A percentile compares a stretch with the other conserved stretches of the same genome.
Evolutionary conservation across 2,888 invertebrate genomes (phyloP).

Genomic region (Labia minor): DNA sequence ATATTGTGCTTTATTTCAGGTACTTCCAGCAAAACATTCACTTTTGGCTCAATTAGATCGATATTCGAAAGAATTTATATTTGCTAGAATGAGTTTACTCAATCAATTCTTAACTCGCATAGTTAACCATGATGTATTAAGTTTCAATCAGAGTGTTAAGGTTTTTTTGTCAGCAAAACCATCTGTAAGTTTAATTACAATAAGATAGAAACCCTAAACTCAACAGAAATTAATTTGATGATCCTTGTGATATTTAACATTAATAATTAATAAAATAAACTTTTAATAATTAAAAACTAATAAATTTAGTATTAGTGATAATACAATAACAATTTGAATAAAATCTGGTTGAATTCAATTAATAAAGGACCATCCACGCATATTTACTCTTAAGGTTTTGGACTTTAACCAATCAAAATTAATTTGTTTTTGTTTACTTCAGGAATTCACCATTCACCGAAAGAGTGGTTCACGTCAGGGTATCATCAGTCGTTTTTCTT

Average conservation of each 20-base stretch:
- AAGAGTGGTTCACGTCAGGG: constrained; percentile 44
- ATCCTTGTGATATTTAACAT: constrained; percentile 19
- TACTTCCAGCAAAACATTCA: constrained; percentile 58
- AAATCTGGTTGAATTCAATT: no score
- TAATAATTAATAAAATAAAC: constrained; percentile 18
- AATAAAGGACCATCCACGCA: no score
- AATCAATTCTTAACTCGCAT: constrained; percentile 54
- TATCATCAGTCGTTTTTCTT: constrained; percentile 44
- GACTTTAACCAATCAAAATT: no score
- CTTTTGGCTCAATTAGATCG: constrained; percentile 55
- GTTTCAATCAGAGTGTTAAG: constrained; percentile 51
- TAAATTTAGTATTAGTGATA: no score
- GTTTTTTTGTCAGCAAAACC: constrained; percentile 55
- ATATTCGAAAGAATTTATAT: constrained; percentile 58
- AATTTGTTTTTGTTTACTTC: constrained; percentile 18
- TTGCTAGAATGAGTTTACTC: constrained; percentile 52
- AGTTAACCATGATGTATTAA: constrained; percentile 57
- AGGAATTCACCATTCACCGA: constrained; percentile 53
- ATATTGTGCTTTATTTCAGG: constrained; percentile 39
- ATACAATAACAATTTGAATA: no score
- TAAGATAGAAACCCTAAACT: no score
- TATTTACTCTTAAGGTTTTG: no score
- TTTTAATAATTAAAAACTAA: no score
- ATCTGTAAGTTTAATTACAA: constrained; percentile 40
- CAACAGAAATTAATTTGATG: constrained; percentile 18